Percentiles rank a stretch among this genome's conserved stretches.
phyloP scores from a whole-genome alignment of 2,888 invertebrate species.

The Erebia epiphron region DNA sequence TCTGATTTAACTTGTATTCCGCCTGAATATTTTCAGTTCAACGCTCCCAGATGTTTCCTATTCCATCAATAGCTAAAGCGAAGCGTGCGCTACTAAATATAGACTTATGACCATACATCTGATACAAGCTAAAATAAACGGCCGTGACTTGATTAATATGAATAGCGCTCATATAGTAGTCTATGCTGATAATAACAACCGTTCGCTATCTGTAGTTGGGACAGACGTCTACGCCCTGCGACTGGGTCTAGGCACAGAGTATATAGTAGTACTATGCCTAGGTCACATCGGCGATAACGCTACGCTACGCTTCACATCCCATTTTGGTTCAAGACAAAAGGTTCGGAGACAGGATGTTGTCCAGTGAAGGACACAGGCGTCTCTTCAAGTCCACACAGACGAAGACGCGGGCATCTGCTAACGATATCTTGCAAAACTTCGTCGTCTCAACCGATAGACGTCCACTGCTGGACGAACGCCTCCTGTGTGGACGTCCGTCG shows the following conservation, averaged over 20 bases:
- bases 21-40: conserved; percentile 4
- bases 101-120: background rate
- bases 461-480: no score
- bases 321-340: no score
- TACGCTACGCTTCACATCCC: no score
- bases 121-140: background rate
- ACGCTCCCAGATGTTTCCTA: conserved; percentile 2
- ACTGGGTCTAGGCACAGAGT: background rate
- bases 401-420: no score
- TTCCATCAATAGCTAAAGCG: background rate
- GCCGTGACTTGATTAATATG: background rate
- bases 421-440: background rate
- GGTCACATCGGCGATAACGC: background rate
- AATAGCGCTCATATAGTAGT: background rate
- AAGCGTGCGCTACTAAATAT: background rate
- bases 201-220: background rate
- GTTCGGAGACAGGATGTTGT: no score
- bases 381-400: no score
- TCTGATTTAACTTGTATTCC: background rate
- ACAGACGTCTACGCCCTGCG: background rate
- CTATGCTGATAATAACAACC: background rate
- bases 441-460: no score
- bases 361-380: no score
- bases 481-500: no score
- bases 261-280: no score